These are phyloP conservation scores for Engraulis encrasicolus DNA, from an alignment of 2,113 vertebrate genomes.

Conservation along the genomic window DNA sequence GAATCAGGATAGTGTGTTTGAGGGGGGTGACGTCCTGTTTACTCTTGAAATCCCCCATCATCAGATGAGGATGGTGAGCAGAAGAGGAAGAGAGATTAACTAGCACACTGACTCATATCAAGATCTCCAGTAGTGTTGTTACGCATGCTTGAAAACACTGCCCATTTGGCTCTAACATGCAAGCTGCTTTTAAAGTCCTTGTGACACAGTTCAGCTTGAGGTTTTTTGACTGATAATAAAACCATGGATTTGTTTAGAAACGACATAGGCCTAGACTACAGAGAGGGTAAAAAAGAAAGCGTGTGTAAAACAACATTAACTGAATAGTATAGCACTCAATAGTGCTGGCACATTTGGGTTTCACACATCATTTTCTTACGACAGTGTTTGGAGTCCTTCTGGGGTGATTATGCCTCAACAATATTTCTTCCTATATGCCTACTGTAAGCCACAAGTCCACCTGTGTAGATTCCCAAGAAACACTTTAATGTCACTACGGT, in stretches of 20 bases:
- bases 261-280: neutral
- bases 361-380: neutral
- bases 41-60: neutral
- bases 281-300: neutral
- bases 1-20: neutral
- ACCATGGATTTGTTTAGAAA: neutral
- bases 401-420: neutral
- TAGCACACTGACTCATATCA: conserved; percentile 3
- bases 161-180: neutral
- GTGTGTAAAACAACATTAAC: too few species aligned
- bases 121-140: neutral
- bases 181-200: neutral
- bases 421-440: neutral
- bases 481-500: neutral
- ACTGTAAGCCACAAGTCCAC: neutral
- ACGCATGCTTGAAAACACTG: neutral
- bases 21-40: neutral
- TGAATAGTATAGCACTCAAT: neutral
- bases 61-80: neutral
- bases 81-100: conserved; percentile 8
- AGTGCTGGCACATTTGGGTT: neutral
- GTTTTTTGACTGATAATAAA: neutral
- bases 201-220: neutral
- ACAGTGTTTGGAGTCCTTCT: neutral
- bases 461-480: too few species aligned